Base-by-base conservation (phyloP, 2,797 vertebrate genomes). In the Varecia variegata region DNA sequence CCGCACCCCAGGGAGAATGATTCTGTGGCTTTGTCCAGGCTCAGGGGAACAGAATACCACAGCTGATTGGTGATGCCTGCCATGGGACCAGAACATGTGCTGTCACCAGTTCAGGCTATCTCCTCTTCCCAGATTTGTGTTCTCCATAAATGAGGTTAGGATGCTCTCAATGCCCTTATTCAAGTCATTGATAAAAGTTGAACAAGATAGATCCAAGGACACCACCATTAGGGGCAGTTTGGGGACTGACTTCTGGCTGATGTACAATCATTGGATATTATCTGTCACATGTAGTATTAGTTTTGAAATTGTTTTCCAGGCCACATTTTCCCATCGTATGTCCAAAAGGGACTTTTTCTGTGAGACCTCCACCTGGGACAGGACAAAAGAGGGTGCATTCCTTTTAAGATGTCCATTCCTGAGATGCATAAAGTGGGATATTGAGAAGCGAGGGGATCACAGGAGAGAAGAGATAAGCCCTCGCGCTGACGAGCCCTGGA, bases 281-380 rank as follows among this genome's bases (percentile, higher is more conserved):
- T 43, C 67, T 43, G 21, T 38, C 76, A 87, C 14, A 47, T 35
- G 90, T 65, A 77, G 40, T 7, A 27, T 74, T 86, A 2, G 13
- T 84, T 81, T 94, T 27, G 27, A 25, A 84, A 73, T 27, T 84
- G n/a, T 85, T 79, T 96, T 81, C 77, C 67, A 93, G 62, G 71
- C 12, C 47, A 84, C 8, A 17, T 81, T 80, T 96, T 71, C 30
- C 84, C 30, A 47, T 76, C 15, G 30, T 17, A 1, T 58, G 21
- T 81, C 52, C n/a, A 56, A 81, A 47, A 89, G 23, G 80, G 23
- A 74, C 5, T 54, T 80, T 56, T 91, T 50, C 18, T 68, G 5
- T 35, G 79, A 93, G 79, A 58, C 7, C 27, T 38, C 27, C 52
- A 50, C 47, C 45, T 62, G 35, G 14, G 47, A 58, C 11, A 79